Evolutionary conservation across 2,888 invertebrate genomes (phyloP), one percentile per base, ranked within the genome.

Genomic region (Ariolimax columbianus): DNA sequence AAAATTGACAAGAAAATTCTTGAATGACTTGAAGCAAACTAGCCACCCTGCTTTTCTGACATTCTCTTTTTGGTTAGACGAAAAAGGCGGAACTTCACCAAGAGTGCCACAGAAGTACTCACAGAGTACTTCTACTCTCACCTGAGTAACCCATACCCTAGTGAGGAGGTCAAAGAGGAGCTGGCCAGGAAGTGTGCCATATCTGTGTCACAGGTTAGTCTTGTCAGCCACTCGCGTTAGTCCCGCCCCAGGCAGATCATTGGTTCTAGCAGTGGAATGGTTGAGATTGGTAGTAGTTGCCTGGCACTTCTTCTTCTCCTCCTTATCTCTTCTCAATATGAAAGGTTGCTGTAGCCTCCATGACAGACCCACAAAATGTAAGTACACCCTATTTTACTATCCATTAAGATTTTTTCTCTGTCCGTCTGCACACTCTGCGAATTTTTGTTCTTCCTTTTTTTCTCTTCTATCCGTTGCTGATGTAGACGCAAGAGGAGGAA

Each of bases 71-170:
- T 63, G 84, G 85, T 70, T 92, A 95, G 95, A 92, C 93, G 94
- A 95, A 99, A 99, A 95, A 96, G 99, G 91, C 96, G 99, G 92
- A 99, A 99, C 95, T 99, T 99, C 95, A 99, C 98, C 96, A 99
- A 99, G 95, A 99, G 99, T 95, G 99, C 99, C 84, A 99, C 99
- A 43, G 99, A 99, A 95, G 98, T 99, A 92, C 96, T 99, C 91
- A 99, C 99, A 95, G 99, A 99, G 95, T 99, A 99, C 95, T 99
- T 99, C 95, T 99, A 99, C 95, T 99, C 99, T 92, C 99, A 99
- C 95, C 96, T 99, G 93, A 98, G 98, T 94, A 99, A 99, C 96
- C 99, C 99, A 51, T 99, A 99, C 95, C 99, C 99, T 89, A 98
- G 98, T 94, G 99, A 99, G 95, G 99, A 99, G 95, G 99, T 99